phyloP scores from a whole-genome alignment of 2,113 vertebrate species.

The Strix aluco region DNA sequence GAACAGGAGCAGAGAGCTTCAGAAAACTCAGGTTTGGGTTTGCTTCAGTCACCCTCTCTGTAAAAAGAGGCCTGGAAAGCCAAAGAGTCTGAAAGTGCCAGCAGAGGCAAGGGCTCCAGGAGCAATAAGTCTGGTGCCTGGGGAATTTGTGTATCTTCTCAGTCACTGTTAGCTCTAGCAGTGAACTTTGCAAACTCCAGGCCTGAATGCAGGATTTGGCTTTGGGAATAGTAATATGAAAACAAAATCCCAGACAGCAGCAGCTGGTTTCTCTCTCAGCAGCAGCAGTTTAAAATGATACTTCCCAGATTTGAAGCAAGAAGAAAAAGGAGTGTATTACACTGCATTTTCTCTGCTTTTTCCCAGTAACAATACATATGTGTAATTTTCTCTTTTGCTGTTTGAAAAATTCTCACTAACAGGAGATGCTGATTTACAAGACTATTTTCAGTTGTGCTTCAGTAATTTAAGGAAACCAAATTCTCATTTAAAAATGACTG shows the following conservation, averaged over 20 bases:
- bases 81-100: neutral
- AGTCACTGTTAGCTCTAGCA: neutral
- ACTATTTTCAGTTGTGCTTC: neutral
- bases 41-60: neutral
- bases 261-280: neutral
- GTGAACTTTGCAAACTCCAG: neutral
- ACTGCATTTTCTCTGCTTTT: neutral
- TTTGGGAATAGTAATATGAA: neutral
- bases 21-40: neutral
- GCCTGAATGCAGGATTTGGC: neutral
- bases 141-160: neutral
- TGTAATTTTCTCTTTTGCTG: neutral
- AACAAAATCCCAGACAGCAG: neutral
- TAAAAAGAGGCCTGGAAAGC: neutral
- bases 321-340: neutral
- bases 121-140: neutral
- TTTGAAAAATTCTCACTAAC: neutral
- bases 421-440: neutral
- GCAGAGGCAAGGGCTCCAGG: neutral
- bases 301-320: neutral
- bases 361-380: neutral
- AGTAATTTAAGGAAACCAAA: neutral
- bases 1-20: neutral
- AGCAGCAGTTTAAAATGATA: neutral
- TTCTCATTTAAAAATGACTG: neutral